Conservation (phyloP, 2,888 invertebrate genomes). For the Hemistola chrysoprasaria region DNA sequence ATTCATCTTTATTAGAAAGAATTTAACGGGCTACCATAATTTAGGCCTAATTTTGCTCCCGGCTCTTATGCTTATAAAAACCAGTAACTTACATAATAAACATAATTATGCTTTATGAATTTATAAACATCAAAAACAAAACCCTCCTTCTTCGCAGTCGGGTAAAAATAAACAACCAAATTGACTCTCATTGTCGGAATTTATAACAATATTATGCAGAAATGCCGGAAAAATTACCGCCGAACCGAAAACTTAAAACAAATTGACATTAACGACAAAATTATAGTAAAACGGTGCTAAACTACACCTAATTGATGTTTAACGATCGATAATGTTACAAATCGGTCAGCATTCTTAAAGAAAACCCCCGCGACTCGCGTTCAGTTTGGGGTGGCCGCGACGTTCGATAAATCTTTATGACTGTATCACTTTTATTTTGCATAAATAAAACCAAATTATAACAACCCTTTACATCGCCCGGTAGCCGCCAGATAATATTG, state of each 20-base stretch:
- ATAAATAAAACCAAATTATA: constrained; percentile 80
- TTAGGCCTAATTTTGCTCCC: background rate
- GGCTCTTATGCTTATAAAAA: background rate
- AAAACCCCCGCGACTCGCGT: constrained; percentile 2
- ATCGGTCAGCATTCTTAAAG: constrained; percentile 2
- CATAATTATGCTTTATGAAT: constrained; percentile 3
- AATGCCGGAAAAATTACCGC: constrained; percentile 6
- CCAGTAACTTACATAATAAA: background rate
- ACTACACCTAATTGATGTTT: constrained; percentile 11
- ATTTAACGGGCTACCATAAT: background rate
- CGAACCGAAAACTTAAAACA: constrained; percentile 3
- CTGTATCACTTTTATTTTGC: constrained; percentile 75
- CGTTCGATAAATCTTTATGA: constrained; percentile 67
- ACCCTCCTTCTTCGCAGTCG: too few species aligned
- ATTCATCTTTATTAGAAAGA: background rate
- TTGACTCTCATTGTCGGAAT: constrained; percentile 6
- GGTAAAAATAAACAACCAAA: constrained; percentile 1
- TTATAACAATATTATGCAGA: constrained; percentile 5
- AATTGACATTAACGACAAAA: constrained; percentile 18
- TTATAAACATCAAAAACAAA: constrained; percentile 6
- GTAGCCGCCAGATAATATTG: constrained; percentile 78
- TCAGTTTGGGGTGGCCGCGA: constrained; percentile 35
- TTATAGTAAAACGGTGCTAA: constrained; percentile 14
- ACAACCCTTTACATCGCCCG: constrained; percentile 69
- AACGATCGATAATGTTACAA: constrained; percentile 13